Base-by-base conservation (phyloP, 2,113 vertebrate species). In the Cepphus grylle region DNA sequence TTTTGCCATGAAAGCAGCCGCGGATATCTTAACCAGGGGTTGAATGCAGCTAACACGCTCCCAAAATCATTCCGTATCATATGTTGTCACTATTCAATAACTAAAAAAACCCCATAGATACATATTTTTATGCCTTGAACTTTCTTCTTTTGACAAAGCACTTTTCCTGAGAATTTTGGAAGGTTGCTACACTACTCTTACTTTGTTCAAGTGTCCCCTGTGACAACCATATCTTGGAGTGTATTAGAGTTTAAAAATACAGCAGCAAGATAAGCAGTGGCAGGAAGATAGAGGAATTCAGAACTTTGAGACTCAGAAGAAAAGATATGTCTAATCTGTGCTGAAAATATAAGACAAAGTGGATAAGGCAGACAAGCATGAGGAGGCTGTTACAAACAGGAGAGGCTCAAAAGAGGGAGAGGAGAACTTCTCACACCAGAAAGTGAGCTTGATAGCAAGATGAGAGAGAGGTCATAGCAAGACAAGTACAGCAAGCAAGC, bases 281-380 rank as follows among this genome's bases (percentile, higher is more conserved):
- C 89, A 93, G 91, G 59, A 95, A 91, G 94, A 97, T 77, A 95
- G 93, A 91, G 50, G 76, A 94, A 97, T 94, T 96, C 93, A 95
- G 87, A 92, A 97, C 91, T 91, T 77, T 49, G 89, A 94, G 83
- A 86, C 66, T 85, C 71, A 30, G 70, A 94, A 93, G 69, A 94
- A 86, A 86, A 96, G 81, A 66, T 94, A 91, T 81, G 95, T 97
- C 92, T 96, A 94, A 96, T 97, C 96, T 96, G 87, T 86, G 47
- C 63, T 90, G 91, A 96, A 93, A 96, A 86, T 78, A 67, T 82
- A 96, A 97, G 90, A 93, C 89, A 90, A 95, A 93, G 74, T 90
- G 78, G 94, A 93, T 96, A 97, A 95, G 86, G 78, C 86, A 96
- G 89, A 70, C 62, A 91, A 83, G 87, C 67, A 58, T 1, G 4